Percentiles rank a stretch among this genome's conserved stretches.
phyloP scores from a whole-genome alignment of 2,888 invertebrate genomes.

The Spisula subtruncata region DNA sequence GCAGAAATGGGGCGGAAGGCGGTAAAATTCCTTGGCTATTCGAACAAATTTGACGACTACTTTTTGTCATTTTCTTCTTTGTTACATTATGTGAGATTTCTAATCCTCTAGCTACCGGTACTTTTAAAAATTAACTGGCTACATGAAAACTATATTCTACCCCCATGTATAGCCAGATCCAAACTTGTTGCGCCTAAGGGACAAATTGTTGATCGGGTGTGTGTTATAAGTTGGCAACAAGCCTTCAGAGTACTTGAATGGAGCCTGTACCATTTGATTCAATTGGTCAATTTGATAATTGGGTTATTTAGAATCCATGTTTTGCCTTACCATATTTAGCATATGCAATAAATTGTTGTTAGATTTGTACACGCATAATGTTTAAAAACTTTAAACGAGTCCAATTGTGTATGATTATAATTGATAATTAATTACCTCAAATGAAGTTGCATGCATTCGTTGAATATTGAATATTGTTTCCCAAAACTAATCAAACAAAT shows the following conservation, averaged over 20 bases:
- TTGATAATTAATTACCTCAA: neutral
- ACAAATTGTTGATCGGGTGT: too few relatives aligned
- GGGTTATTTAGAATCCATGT: neutral
- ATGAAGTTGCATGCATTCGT: neutral
- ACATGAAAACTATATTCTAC: too few relatives aligned
- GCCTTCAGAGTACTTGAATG: neutral
- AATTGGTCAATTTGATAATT: neutral
- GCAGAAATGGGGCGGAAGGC: too few relatives aligned
- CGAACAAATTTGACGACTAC: too few relatives aligned
- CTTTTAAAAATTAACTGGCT: too few relatives aligned
- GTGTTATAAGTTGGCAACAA: too few relatives aligned
- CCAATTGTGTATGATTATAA: neutral
- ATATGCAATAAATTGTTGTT: slow-evolving; percentile 17
- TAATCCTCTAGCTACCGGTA: too few relatives aligned
- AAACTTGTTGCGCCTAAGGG: too few relatives aligned
- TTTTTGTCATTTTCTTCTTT: too few relatives aligned
- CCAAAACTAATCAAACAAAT: neutral
- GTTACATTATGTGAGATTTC: too few relatives aligned
- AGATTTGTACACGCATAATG: neutral
- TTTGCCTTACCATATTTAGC: neutral
- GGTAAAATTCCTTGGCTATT: too few relatives aligned
- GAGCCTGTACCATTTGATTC: neutral
- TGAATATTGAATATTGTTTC: neutral
- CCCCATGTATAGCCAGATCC: too few relatives aligned
- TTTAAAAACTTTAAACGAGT: neutral